These are phyloP conservation scores for Aepyceros melampus DNA, from an alignment of 2,113 vertebrate genomes.

Conservation along the genomic window DNA sequence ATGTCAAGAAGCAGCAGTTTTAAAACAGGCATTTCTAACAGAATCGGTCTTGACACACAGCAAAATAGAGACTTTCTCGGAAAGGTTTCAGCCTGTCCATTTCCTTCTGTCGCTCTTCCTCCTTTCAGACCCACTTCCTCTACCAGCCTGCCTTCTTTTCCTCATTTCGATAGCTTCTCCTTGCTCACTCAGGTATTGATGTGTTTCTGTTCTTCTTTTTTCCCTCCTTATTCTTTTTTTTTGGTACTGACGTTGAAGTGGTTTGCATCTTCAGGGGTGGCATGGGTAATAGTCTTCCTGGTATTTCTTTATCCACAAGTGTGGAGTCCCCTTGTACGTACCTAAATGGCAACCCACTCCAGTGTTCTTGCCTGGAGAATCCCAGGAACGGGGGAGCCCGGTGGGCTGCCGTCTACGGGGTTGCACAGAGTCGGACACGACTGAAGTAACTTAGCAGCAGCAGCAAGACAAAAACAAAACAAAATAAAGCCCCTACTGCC, in stretches of 20 bases:
- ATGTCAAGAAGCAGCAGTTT: not conserved
- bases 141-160: not conserved
- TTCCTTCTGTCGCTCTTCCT: not conserved
- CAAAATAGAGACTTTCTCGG: not conserved
- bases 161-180: not conserved
- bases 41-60: not conserved
- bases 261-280: not conserved
- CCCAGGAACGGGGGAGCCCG: no score
- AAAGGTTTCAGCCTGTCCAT: not conserved
- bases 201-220: not conserved
- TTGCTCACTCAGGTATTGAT: not conserved
- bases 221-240: not conserved
- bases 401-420: no score
- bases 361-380: no score
- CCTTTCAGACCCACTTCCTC: not conserved
- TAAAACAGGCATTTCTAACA: not conserved
- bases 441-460: no score
- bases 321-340: not conserved
- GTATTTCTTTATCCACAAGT: conserved; percentile 9
- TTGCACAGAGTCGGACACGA: no score
- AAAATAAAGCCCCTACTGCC: not conserved
- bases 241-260: not conserved
- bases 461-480: not conserved
- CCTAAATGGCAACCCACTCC: no score
- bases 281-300: fast-evolving